Base-by-base conservation (phyloP, 1,140 invertebrate species). In the Tyrophagus putrescentiae region DNA sequence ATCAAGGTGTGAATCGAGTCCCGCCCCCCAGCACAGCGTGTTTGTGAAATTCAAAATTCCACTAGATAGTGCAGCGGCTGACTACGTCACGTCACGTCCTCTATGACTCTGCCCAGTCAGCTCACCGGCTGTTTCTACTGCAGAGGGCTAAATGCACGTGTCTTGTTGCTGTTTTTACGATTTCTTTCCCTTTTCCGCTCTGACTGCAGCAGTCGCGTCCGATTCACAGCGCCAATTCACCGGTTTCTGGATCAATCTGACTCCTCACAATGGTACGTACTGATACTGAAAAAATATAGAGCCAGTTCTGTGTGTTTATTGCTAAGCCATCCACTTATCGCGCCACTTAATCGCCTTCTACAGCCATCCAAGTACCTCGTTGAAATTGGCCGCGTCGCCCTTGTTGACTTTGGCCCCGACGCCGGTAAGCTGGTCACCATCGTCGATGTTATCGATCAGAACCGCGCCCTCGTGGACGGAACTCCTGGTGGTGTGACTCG, bases 381-480 rank as follows among this genome's bases (percentile, higher is more conserved):
- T 62, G 84, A 98, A 76, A 84, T 92, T 50, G 95, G 95, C 73
- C 86, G 95, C 66, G 84, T 98, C 65, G 94, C 90, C 72, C 87
- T 87, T 70, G 82, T 96, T 66, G 81, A 87, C 57, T 83, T 89
- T 72, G 94, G 94, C 16, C 77, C 80, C 52, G 73, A 92, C 65
- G 82, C 84, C 71, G 93, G 93, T 64, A 94, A 95, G 77, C 76
- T 97, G 52, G 83, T 87, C 64, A 80, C 82, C 65, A 94, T 98
- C 69, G 88, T 97, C 41, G 90, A 98, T 75, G 79, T 98, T 66
- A 91, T 98, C 69, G 93, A 98, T 72, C 91, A 95, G 78, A 98
- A 92, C 70, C 83, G 89, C 72, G 88, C 87, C 68, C 78, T 97
- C 57, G 78, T 97, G 62, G 93, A 98, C 81, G 94, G 93, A 39